A percentile compares a stretch with the other conserved stretches of the same genome.
Evolutionary conservation across 2,797 vertebrate genomes (phyloP).

Genomic region (Rhynchonycteris naso): DNA sequence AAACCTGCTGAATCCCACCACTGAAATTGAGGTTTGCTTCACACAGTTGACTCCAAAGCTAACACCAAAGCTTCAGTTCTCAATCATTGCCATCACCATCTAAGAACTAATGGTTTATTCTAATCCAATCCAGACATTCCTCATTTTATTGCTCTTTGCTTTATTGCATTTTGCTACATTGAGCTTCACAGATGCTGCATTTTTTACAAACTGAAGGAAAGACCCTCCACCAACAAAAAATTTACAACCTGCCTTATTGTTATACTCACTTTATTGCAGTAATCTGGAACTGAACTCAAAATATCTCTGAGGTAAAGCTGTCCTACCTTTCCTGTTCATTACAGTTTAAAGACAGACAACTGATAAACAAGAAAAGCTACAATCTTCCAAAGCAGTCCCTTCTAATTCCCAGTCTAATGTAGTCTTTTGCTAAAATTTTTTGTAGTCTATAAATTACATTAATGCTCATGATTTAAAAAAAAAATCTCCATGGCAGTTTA

Average conservation of each 20-base stretch:
- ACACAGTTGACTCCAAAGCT: not conserved
- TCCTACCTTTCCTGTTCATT: not conserved
- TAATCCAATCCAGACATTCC: not conserved
- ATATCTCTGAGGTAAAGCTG: not conserved
- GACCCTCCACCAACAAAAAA: not conserved
- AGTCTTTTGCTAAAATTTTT: conserved; percentile 14
- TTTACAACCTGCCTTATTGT: not conserved
- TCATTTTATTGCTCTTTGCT: not conserved
- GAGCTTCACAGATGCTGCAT: not conserved
- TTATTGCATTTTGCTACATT: not conserved
- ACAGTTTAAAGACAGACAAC: not conserved
- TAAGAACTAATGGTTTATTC: not conserved
- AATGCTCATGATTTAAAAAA: not conserved
- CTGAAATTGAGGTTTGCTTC: not conserved
- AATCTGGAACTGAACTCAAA: not conserved
- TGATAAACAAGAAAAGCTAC: not conserved
- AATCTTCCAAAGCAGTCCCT: not conserved
- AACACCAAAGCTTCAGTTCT: not conserved
- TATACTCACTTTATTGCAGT: not conserved
- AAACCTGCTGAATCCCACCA: no score
- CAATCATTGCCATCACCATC: not conserved
- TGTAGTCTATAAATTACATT: not conserved
- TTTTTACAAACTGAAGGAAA: not conserved
- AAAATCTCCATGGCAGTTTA: not conserved
- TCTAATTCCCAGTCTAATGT: not conserved